phyloP scores from a whole-genome alignment of 1,140 invertebrate species.

The Megalopta genalis region DNA sequence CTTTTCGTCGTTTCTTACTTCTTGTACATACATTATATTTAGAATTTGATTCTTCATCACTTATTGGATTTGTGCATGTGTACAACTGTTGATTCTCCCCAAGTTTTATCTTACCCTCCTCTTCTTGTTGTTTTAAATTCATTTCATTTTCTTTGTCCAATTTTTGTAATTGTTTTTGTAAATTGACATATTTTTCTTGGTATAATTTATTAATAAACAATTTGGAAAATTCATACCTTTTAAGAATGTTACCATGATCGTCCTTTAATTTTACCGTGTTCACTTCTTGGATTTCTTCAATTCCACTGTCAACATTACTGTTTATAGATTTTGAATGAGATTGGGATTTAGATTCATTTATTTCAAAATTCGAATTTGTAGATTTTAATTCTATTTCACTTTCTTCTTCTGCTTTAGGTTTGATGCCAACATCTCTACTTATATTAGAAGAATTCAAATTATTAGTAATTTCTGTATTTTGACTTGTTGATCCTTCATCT shows the following conservation, averaged over 20 bases:
- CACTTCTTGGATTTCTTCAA: not conserved
- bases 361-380: not conserved
- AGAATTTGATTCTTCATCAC: not conserved
- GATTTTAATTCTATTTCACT: not conserved
- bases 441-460: not conserved
- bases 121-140: not conserved
- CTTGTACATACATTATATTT: not conserved
- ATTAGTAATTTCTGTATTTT: not conserved
- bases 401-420: not conserved
- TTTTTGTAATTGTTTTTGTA: slow-evolving; percentile 2
- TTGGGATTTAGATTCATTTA: not conserved
- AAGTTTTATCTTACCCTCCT: not conserved
- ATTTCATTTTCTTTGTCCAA: not conserved
- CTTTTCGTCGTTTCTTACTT: slow-evolving; percentile 11
- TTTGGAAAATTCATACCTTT: slow-evolving; percentile 22
- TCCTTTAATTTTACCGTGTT: not conserved
- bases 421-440: not conserved
- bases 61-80: not conserved
- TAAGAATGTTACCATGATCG: slow-evolving; percentile 8
- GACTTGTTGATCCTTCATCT: not conserved
- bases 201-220: slow-evolving; percentile 34
- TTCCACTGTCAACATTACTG: not conserved
- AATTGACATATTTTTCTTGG: slow-evolving; percentile 12
- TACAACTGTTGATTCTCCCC: not conserved
- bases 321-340: not conserved